These are phyloP conservation scores for Daktulosphaira vitifoliae DNA, from an alignment of 1,140 invertebrate genomes.

Conservation along the genomic window DNA sequence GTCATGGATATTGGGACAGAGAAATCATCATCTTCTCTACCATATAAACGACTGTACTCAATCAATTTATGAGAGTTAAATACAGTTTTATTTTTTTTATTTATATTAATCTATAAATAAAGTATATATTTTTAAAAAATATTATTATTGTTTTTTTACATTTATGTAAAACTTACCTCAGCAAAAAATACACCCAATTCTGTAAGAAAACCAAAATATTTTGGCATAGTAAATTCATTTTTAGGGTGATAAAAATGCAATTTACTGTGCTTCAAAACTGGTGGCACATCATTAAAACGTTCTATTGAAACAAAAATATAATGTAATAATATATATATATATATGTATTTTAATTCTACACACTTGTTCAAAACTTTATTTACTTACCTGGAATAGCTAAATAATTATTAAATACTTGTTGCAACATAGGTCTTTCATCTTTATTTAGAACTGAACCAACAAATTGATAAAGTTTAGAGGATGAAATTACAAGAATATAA, in stretches of 20 bases:
- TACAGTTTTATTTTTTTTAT: constrained; percentile 45
- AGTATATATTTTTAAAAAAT: constrained; percentile 25
- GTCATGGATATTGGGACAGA: constrained; percentile 55
- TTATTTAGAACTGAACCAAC: constrained; percentile 58
- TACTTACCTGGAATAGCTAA: constrained; percentile 59
- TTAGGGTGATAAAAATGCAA: constrained; percentile 69
- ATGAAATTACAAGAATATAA: constrained; percentile 74
- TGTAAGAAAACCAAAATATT: constrained; percentile 77
- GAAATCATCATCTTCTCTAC: constrained; percentile 27
- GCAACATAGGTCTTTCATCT: constrained; percentile 70
- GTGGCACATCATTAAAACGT: constrained; percentile 64
- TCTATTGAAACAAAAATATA: constrained; percentile 44
- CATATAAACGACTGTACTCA: constrained; percentile 10
- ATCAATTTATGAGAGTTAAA: constrained; percentile 10
- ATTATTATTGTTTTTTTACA: constrained; percentile 20
- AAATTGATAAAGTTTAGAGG: constrained; percentile 76
- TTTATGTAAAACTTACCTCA: constrained; percentile 46
- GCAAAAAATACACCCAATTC: constrained; percentile 62
- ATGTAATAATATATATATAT: constrained; percentile 3
- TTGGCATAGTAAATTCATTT: constrained; percentile 52
- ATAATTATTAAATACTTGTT: constrained; percentile 74
- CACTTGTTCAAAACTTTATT: constrained; percentile 14
- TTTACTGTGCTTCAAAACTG: constrained; percentile 64
- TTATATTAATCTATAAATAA: constrained; percentile 38
- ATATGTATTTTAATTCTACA: not conserved